Base-by-base conservation (phyloP, 2,113 vertebrate genomes). In the Pelecanoides urinatrix region DNA sequence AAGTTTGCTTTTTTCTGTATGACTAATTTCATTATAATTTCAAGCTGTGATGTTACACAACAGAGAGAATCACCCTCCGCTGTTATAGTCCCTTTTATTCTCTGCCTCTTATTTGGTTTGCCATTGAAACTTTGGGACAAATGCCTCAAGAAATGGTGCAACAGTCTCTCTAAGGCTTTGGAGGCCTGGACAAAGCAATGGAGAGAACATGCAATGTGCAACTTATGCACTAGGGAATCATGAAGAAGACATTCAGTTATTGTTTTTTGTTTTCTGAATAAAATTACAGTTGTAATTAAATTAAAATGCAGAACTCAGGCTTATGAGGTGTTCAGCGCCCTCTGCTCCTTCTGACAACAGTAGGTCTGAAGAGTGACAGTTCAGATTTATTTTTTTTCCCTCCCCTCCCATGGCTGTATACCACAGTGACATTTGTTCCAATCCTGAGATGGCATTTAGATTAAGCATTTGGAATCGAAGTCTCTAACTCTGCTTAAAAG, bases 31-130 rank as follows among this genome's bases (percentile, higher is more conserved):
- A 90, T 94, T 96, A 82, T 82, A 61, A 82, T 91, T 96, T 97
- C 96, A 96, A 96, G 87, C 94, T 97, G 93, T 90, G 90, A 88
- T 94, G 77, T 96, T 97, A 91, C 93, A 91, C 93, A 96, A 97
- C 90, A 82, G 80, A 87, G 40, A 96, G 81, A 93, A 76, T 94
- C 87, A 86, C 53, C 62, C 94, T 93, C 92, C 20, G 53, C 87
- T 96, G 63, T 94, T 88, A 63, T 42, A 84, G 61, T 75, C 40
- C 27, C 49, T 93, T 95, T 96, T 81, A 81, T 96, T 92, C 84
- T 87, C 42, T 94, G 92, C 53, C 53, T 94, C 71, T 88, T 89
- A 56, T 55, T 96, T 65, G 63, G 66, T 82, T 94, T 96, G 74
- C 85, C 81, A 86, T 88, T 96, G 94, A 94, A 95, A 96, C 40